Evolutionary conservation across 2,113 vertebrate species (phyloP), one percentile per base, ranked within the genome.

Genomic region (Neogobius melanostomus): DNA sequence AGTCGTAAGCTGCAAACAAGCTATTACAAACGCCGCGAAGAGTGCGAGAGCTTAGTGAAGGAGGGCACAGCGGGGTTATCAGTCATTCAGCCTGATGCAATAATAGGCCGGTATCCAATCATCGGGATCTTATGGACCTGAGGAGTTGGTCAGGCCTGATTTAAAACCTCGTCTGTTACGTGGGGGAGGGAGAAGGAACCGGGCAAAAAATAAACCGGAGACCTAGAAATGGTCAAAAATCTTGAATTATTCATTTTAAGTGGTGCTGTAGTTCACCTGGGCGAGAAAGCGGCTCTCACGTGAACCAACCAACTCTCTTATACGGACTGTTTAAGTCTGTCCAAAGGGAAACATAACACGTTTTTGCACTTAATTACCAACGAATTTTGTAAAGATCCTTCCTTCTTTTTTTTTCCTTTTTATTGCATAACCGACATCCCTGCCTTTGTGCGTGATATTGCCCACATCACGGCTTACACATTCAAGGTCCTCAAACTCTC

Each of bases 191-290:
- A 42, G 56, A 14, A 59, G 56, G 12, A 21, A 11, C 53, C 1
- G 53, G 5, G 56, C 12, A 7, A 59, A 59, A 36, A 59, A 59
- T 59, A 59, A 44, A 61, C 59, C 1, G 2, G 42, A 61, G 42
- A 44, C 59, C 42, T 15, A 61, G 59, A 61, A n/a, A 61, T 44
- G 59, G 44, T 61, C 59, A 6, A 61, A 36, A 61, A 61, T 61
- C 59, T 44, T 61, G 8, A 61, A 61, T 59, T 44, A 61, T 44
- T 61, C 14, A 61, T 61, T 45, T 60, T n/a, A 61, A 60, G 57
- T 8, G 57, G 11, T 44, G 57, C 56, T 11, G 11, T 2, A 36
- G 57, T 15, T 61, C 42, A 61, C 59, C 56, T 59, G 56, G 21
- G 42, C 36, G 28, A 59, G 28, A 56, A 16, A 14, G 28, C 6